Base-by-base conservation (phyloP, 2,888 invertebrate species). In the Cantharis nigra region DNA sequence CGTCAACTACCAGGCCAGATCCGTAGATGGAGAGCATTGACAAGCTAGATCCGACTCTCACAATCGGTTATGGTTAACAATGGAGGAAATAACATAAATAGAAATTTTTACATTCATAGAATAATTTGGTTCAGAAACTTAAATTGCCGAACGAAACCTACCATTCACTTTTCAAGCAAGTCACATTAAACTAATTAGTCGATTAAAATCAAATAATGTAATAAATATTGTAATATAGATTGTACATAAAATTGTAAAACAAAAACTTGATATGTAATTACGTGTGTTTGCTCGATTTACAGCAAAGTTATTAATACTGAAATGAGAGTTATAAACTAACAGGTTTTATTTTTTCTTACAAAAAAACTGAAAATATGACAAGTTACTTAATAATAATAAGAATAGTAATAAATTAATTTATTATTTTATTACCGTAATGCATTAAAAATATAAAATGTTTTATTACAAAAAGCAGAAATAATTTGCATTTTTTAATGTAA, bases 341-440 rank as follows among this genome's bases (percentile, higher is more conserved):
- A 49, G 49, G 49, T 49, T 49, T 49, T 49, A 49, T n/a, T 49
- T 49, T 33, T 49, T 49, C 49, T 49, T 49, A 11, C 49, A 49
- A 49, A 49, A 49, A 49, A 49, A 49, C n/a, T 67, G 20, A 67
- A 67, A 67, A 23, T 67, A 67, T 67, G 65, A 67, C 26, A 67
- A 67, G 65, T 67, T 67, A 67, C 65, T 67, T 26, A 67, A 67
- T 67, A 67, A 49, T 49, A 49, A 49, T 49, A 49, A 49, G n/a
- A 49, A 49, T 49, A 49, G 49, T n/a, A 49, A 49, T 49, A 49
- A 49, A 49, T n/a, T 49, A 67, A 23, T 67, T 67, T 23, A 67
- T 67, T 67, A 67, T 67, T 67, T 67, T 67, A 67, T 67, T 67
- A 67, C 65, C 65, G 20, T 64, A 64, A 18, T 49, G 49, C 64